A percentile compares a stretch with the other conserved stretches of the same genome.
Evolutionary conservation across 2,888 invertebrate species (phyloP).

Genomic region (Xylophagus ater): DNA sequence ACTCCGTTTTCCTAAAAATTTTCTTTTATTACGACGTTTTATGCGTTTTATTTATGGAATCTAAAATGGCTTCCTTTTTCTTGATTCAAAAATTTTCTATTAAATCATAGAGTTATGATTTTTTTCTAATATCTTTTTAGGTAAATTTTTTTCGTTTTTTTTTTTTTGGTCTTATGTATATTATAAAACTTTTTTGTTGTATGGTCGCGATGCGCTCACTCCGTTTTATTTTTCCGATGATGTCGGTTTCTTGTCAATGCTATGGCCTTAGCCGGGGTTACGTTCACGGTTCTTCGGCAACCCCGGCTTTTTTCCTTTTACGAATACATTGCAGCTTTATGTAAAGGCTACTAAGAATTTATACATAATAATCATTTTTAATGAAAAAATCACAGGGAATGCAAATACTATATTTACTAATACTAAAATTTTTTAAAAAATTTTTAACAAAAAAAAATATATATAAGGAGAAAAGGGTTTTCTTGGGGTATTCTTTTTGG

Average conservation of each 20-base stretch:
- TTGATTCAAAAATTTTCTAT: too few relatives aligned
- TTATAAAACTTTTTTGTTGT: constrained; percentile 4
- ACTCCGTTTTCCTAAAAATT: too few relatives aligned
- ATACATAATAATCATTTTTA: too few relatives aligned
- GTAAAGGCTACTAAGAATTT: too few relatives aligned
- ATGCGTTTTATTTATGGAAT: constrained; percentile 3
- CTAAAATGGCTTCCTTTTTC: constrained; percentile 16
- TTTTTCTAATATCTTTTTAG: too few relatives aligned
- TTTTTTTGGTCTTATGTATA: constrained; percentile 9
- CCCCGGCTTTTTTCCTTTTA: constrained; percentile 13
- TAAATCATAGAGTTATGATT: too few relatives aligned
- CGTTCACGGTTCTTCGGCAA: constrained; percentile 28
- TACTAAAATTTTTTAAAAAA: too few relatives aligned
- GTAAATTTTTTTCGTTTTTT: too few relatives aligned
- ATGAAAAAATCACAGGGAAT: too few relatives aligned
- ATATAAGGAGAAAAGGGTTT: constrained; percentile 6
- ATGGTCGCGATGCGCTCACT: constrained; percentile 12
- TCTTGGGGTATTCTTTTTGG: constrained; percentile 1
- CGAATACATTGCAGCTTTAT: neutral
- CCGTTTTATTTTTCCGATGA: constrained; percentile 11
- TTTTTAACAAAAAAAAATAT: too few relatives aligned
- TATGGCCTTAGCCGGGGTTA: constrained; percentile 35
- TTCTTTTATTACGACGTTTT: neutral
- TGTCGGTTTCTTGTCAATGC: constrained; percentile 28
- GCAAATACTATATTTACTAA: too few relatives aligned